Evolutionary conservation across 2,113 vertebrate species (phyloP), one percentile per base, ranked within the genome.

Genomic region (Callionymus lyra): DNA sequence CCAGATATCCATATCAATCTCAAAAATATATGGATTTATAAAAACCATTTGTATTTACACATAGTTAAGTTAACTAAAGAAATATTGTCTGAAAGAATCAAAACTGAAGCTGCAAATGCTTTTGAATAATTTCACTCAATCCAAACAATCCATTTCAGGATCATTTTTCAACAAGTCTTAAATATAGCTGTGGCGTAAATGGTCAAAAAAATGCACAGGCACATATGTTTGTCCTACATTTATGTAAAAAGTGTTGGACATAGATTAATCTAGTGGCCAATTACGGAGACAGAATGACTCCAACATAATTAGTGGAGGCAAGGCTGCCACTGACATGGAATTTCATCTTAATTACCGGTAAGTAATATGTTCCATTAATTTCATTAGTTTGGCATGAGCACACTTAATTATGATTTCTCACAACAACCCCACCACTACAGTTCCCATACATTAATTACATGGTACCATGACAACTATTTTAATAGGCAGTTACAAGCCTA

Each of bases 351-450:
- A 97, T 97, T 94, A 94, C 82, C 80, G 83, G 15, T 38, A 81
- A 89, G 85, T 88, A 90, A 94, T 91, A 89, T 87, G 87, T 90
- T 91, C 86, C 89, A 92, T 96, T 93, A 89, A 92, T 92, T 93
- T 90, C 87, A 88, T 87, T 91, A 89, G 88, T 83, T 86, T 84
- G 89, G 88, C 89, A 86, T 88, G 87, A 91, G 86, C 85, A 88
- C 77, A 82, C 87, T 66, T 86, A 85, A 88, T 14, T 2, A 13
- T 31, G 34, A 45, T 50, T 55, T 44, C 19, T 40, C 48, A 36
- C 51, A 48, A 60, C 46, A 57, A 39, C 35, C 34, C 44, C 19
- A 50, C 3, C 12, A 10, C 35, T 38, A 16, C 17, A 27, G 21
- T 8, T 4, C 21, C 21, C 21, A 27, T 27, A 27, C 21, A 27